These are phyloP conservation scores for Crepidodera aurea DNA, from an alignment of 2,888 invertebrate genomes.

Conservation along the genomic window DNA sequence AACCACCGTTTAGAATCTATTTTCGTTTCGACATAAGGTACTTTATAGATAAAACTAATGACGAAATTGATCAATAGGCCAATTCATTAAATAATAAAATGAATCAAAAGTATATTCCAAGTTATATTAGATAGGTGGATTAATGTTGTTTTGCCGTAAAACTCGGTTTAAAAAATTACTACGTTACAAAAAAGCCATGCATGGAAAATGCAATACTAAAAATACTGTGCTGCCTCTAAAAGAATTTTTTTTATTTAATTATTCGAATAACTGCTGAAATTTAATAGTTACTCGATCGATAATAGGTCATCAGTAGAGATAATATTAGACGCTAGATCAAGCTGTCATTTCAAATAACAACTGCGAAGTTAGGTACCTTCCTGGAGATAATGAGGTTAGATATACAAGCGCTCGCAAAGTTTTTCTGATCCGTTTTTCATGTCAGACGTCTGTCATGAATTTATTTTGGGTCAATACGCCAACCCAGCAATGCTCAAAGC, in stretches of 20 bases:
- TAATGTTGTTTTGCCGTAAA: slow-evolving; percentile 62
- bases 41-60: not conserved
- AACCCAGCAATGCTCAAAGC: no score
- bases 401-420: no score
- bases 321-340: no score
- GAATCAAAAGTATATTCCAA: slow-evolving; percentile 13
- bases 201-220: slow-evolving; percentile 21
- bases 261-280: not conserved
- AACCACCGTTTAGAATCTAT: not conserved
- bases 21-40: not conserved
- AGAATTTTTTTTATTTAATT: not conserved
- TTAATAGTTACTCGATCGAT: not conserved
- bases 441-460: no score
- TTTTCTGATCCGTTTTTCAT: no score
- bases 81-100: slow-evolving; percentile 17
- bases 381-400: no score
- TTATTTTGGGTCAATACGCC: no score
- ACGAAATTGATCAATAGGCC: slow-evolving; percentile 27
- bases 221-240: not conserved
- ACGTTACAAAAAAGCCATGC: slow-evolving; percentile 50
- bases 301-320: no score
- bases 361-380: no score
- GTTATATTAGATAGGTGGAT: not conserved
- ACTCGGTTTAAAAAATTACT: slow-evolving; percentile 40
- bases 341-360: no score